These are phyloP conservation scores for Branchipolynoe longqiensis DNA, from an alignment of 2,888 invertebrate genomes.

Conservation along the genomic window DNA sequence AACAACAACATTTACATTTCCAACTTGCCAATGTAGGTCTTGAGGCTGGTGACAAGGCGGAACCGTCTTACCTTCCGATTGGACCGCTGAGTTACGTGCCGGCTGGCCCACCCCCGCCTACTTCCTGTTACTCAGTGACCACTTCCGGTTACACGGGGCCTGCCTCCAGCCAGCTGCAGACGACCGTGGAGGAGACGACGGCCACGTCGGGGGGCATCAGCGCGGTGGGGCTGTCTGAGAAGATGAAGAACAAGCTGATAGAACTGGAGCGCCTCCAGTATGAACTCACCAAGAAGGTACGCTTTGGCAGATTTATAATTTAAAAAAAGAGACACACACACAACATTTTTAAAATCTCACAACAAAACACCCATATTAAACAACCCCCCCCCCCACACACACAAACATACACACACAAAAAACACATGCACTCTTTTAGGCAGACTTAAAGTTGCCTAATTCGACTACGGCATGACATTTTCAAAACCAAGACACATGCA, in stretches of 20 bases:
- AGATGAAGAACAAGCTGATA: conserved; percentile 70
- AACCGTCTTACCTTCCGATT: neutral
- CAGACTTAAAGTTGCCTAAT: no score
- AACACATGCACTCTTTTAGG: no score
- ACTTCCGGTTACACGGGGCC: conserved; percentile 28
- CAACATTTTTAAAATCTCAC: no score
- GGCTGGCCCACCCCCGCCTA: neutral
- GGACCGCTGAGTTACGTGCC: conserved; percentile 48
- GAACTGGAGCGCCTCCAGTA: conserved; percentile 80
- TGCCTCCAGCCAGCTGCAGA: neutral
- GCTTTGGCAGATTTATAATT: no score
- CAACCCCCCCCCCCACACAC: no score
- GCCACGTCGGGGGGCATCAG: conserved; percentile 3
- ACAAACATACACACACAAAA: no score
- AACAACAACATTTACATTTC: no score
- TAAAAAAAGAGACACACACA: no score
- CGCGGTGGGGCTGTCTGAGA: conserved; percentile 38
- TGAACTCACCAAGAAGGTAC: conserved; percentile 79
- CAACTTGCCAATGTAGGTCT: neutral
- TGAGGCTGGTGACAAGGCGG: neutral
- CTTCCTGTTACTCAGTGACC: no score
- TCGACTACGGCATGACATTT: no score
- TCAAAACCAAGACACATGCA: no score
- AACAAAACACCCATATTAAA: no score
- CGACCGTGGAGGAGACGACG: neutral